Conservation (phyloP, 2,113 vertebrate species). For the Cyprinodon variegatus region DNA sequence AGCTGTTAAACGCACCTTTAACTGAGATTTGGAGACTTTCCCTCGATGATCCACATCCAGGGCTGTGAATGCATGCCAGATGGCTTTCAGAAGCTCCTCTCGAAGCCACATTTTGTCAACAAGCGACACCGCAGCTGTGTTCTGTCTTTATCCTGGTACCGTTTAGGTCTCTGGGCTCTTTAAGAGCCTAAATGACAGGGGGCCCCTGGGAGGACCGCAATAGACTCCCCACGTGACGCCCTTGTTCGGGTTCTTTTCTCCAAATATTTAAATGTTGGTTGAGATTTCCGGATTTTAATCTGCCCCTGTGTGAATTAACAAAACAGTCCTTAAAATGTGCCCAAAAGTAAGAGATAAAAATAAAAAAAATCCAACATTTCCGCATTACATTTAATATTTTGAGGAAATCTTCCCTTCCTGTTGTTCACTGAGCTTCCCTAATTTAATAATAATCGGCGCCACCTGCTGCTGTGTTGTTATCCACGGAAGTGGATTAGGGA, state of each 20-base stretch:
- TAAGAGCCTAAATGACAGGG: not conserved
- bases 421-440: not conserved
- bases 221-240: not conserved
- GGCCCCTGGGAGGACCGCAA: not conserved
- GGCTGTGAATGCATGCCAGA: conserved; percentile 96
- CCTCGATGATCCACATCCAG: conserved; percentile 92
- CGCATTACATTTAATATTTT: not conserved
- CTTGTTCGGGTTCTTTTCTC: not conserved
- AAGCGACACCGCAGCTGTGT: not conserved
- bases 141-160: not conserved
- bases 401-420: not conserved
- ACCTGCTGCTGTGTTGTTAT: not conserved
- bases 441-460: not conserved
- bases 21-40: conserved; percentile 95
- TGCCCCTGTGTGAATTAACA: not conserved
- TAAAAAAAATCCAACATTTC: not conserved
- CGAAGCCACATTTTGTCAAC: conserved; percentile 78
- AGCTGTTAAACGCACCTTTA: conserved; percentile 83
- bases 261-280: not conserved
- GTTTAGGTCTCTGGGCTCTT: not conserved
- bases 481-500: too few relatives aligned
- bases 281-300: not conserved
- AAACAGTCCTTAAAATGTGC: not conserved
- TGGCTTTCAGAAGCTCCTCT: conserved; percentile 90
- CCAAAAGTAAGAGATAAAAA: not conserved